Evolutionary conservation across 2,113 vertebrate species (phyloP), one percentile per base, ranked within the genome.

Genomic region (Leptosomus discolor): DNA sequence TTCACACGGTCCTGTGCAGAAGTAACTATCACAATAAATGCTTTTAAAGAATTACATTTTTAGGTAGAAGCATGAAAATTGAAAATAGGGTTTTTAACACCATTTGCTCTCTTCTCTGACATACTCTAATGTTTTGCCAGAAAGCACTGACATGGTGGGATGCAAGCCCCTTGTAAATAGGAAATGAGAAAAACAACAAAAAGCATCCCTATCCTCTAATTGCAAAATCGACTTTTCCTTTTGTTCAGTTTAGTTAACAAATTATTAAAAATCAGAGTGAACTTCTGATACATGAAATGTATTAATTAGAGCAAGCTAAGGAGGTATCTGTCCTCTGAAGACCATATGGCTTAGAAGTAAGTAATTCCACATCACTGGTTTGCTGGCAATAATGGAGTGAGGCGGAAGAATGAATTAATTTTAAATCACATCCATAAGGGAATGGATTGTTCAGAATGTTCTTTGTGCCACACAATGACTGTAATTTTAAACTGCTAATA

Each of bases 281-380:
- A 85, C 7, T 79, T 94, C 65, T 92, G 77, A 85, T 54, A 90
- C 7, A 80, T 43, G 21, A 88, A 94, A 96, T 91, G 81, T 91
- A 96, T 96, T 97, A 96, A 96, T 97, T 94, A 96, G 74, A 85
- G 61, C 65, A 85, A 88, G 84, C 84, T 95, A 85, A 95, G 76
- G 87, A 96, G 87, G 74, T 96, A 73, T 95, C 89, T 88, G 89
- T 94, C 81, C 95, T 94, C 94, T 91, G 78, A 97, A 96, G 96
- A 97, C 97, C 94, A 97, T 92, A 97, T 97, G 97, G 95, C 95
- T 94, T 90, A 97, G 89, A 83, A 96, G 53, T 89, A 96, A 96
- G 96, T 96, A 97, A 97, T 97, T 97, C 96, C 97, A 96, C 96
- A 95, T 97, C 96, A 95, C 91, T 96, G 94, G 75, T 96, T 97